Evolutionary conservation across 2,888 invertebrate genomes (phyloP).

Genomic region (Heliconius charithonia): DNA sequence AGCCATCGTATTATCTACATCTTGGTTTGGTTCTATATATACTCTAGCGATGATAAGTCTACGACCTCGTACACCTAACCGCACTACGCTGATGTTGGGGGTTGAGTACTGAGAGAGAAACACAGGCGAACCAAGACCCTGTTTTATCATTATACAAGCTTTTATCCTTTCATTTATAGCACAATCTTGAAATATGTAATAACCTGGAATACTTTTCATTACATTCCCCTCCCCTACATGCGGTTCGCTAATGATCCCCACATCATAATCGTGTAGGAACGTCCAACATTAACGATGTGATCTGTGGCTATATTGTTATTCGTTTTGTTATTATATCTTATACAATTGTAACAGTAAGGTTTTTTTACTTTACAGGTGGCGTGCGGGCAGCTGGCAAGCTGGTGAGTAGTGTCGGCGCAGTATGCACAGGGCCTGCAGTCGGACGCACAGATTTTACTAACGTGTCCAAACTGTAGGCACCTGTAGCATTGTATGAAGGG

Average conservation of each 20-base stretch:
- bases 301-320: background rate
- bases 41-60: background rate
- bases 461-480: too few species aligned
- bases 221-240: background rate
- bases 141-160: background rate
- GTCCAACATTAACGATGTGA: background rate
- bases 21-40: background rate
- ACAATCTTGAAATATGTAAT: background rate
- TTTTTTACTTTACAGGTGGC: background rate
- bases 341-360: background rate
- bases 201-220: background rate
- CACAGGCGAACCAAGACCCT: background rate
- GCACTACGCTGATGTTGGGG: background rate
- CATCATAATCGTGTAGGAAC: background rate
- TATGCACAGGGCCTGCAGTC: background rate
- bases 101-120: background rate
- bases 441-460: too few species aligned
- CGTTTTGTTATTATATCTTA: background rate
- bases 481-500: too few species aligned
- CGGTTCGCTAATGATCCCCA: background rate
- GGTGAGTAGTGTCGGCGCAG: background rate
- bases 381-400: background rate
- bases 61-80: background rate
- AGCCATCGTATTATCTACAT: background rate
- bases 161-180: background rate